Evolutionary conservation across 2,888 invertebrate genomes (phyloP), one percentile per base, ranked within the genome.

Genomic region (Epinotia ramella): DNA sequence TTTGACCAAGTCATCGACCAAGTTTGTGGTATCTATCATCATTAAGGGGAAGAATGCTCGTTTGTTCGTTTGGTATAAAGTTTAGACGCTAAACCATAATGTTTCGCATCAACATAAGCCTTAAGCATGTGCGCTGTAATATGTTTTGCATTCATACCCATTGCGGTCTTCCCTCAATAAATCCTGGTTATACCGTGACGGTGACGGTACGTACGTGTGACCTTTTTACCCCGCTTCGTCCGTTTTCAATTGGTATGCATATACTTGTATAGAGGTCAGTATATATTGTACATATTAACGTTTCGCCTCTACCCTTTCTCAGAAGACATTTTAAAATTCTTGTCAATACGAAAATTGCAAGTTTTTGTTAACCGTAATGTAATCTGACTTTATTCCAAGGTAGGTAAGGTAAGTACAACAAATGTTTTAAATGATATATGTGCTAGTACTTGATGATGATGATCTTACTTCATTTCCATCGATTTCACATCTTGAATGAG

Each of bases 181-280:
- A 66, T 66, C 28, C n/a, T 66, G 49, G 28, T 66, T 65, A 49
- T 28, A 65, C 49, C 65, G 53, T 53, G 49, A 66, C 64, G 46
- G 53, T 53, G 49, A 66, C 64, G 46, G 20, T 20, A 20, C 24
- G 46, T 46, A 65, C 49, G 33, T 24, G 46, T 65, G 11, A 66
- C 46, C 53, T 28, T 49, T 49, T 53, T 12, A 65, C 18, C 65
- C 12, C 49, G 46, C 53, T 16, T 46, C 46, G 13, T 16, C n/a
- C 33, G 3, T 28, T 66, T 62, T 40, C n/a, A 62, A 62, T 62
- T 40, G 40, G 33, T 20, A 18, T 57, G 20, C 20, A 11, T 57
- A 20, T 11, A 20, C 18, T 62, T 7, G 16, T 62, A 62, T 62
- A n/a, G n/a, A 62, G 33, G 16, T 0, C 28, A 13, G 2, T 24